Evolutionary conservation across 2,888 invertebrate species (phyloP).

Genomic region (Gari tellinella): DNA sequence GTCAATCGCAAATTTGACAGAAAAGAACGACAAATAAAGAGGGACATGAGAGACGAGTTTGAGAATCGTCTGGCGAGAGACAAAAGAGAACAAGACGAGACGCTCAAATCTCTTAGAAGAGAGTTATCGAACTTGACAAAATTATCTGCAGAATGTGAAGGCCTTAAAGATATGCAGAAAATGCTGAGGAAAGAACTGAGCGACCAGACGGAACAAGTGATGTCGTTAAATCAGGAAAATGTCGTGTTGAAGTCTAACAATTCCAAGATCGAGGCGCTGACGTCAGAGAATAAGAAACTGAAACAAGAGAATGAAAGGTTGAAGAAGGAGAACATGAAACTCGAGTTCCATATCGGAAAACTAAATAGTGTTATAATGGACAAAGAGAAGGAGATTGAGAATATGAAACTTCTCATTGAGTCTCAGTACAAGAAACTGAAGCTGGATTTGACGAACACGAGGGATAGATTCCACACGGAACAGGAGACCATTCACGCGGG

Average conservation of each 20-base stretch:
- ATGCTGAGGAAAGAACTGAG: slow-evolving; percentile 31
- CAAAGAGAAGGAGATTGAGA: slow-evolving; percentile 45
- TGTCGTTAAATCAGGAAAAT: slow-evolving; percentile 43
- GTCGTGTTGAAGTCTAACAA: slow-evolving; percentile 23
- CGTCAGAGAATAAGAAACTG: slow-evolving; percentile 25
- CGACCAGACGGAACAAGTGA: slow-evolving; percentile 39
- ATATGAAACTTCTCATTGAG: slow-evolving; percentile 43
- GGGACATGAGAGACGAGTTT: slow-evolving; percentile 49
- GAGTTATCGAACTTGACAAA: slow-evolving; percentile 48
- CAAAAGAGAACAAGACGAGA: slow-evolving; percentile 36
- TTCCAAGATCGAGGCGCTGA: slow-evolving; percentile 20
- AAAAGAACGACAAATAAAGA: slow-evolving; percentile 43
- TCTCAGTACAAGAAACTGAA: slow-evolving; percentile 51
- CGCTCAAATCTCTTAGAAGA: slow-evolving; percentile 31
- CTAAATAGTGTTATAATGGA: slow-evolving; percentile 30
- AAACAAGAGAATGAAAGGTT: slow-evolving; percentile 48
- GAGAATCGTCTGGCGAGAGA: slow-evolving; percentile 32
- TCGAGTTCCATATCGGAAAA: slow-evolving; percentile 31
- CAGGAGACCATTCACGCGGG: slow-evolving; percentile 43
- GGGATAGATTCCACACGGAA: slow-evolving; percentile 48
- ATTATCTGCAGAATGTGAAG: slow-evolving; percentile 49
- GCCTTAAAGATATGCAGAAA: slow-evolving; percentile 42
- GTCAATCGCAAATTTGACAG: slow-evolving; percentile 48
- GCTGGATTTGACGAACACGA: slow-evolving; percentile 46
- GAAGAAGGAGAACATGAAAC: slow-evolving; percentile 27